Evolutionary conservation across 2,888 invertebrate species (phyloP).

Genomic region (Cecidostiba fungosa): DNA sequence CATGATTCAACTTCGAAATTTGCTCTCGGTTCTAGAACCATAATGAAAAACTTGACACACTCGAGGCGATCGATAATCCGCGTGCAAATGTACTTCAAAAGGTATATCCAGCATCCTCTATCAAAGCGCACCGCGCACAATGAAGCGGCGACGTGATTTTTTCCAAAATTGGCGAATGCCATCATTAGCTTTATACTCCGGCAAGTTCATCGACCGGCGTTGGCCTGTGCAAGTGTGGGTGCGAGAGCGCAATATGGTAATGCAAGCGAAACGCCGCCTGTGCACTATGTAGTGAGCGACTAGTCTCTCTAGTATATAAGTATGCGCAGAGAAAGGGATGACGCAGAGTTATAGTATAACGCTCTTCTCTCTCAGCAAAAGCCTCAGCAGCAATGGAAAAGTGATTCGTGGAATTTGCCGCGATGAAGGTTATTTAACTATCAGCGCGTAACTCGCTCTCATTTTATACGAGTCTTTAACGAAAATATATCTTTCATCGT

Average conservation of each 20-base stretch:
- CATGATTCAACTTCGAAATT: background rate
- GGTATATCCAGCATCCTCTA: background rate
- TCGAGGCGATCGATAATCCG: background rate
- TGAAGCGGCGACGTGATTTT: background rate
- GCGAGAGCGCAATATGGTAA: slow-evolving; percentile 46
- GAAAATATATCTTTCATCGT: background rate
- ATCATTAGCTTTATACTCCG: background rate
- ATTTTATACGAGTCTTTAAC: background rate
- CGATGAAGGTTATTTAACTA: background rate
- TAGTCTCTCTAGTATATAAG: slow-evolving; percentile 11
- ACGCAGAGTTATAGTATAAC: background rate
- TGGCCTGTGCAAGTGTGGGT: slow-evolving; percentile 58
- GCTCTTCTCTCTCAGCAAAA: background rate
- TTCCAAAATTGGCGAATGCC: slow-evolving; percentile 13
- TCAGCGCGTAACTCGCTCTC: background rate
- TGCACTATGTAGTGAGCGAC: background rate
- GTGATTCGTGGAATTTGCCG: slow-evolving; percentile 29
- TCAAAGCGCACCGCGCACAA: slow-evolving; percentile 1
- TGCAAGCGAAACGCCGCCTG: slow-evolving; percentile 40
- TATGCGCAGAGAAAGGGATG: slow-evolving; percentile 37
- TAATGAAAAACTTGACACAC: too few relatives aligned
- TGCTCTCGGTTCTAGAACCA: background rate
- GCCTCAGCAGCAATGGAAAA: background rate
- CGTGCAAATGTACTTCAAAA: background rate
- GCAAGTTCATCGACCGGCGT: slow-evolving; percentile 59